A percentile compares a stretch with the other conserved stretches of the same genome.
phyloP scores from a whole-genome alignment of 1,140 invertebrate species.

The Drosophila ambigua region DNA sequence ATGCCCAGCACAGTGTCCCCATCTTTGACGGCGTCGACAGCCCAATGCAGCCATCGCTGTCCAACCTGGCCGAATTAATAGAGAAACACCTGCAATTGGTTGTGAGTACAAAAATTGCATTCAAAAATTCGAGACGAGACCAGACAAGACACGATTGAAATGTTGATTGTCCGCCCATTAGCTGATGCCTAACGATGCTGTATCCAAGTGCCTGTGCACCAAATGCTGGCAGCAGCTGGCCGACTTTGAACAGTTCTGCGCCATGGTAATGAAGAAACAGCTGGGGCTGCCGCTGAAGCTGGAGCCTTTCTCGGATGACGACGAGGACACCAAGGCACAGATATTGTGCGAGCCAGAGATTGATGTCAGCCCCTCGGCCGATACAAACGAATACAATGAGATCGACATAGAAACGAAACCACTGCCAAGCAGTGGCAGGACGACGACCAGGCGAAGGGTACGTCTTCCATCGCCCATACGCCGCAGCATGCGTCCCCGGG shows the following conservation, averaged over 20 bases:
- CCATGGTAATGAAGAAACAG: conserved; percentile 51
- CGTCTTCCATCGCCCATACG: conserved; percentile 20
- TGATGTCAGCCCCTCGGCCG: conserved; percentile 32
- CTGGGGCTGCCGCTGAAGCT: conserved; percentile 34
- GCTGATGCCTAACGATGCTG: conserved; percentile 30
- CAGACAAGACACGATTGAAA: no score
- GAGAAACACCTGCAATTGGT: conserved; percentile 46
- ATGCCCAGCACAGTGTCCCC: conserved; percentile 40
- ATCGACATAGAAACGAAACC: conserved; percentile 28
- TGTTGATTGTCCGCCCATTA: neutral
- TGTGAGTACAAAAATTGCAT: neutral
- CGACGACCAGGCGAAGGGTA: neutral
- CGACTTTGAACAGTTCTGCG: conserved; percentile 46
- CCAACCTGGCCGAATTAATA: conserved; percentile 37
- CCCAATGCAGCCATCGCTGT: conserved; percentile 14
- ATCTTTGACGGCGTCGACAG: conserved; percentile 31
- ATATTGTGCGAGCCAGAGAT: conserved; percentile 49
- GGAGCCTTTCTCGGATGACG: conserved; percentile 35
- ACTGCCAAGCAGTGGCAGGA: neutral
- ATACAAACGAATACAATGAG: conserved; percentile 34
- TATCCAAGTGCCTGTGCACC: conserved; percentile 40
- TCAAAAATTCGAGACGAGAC: neutral
- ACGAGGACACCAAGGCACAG: conserved; percentile 32
- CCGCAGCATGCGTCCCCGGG: conserved; percentile 29
- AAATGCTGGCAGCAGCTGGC: conserved; percentile 46